Evolutionary conservation across 1,140 invertebrate species (phyloP), one percentile per base, ranked within the genome.

Genomic region (Macrocentrus cingulum): DNA sequence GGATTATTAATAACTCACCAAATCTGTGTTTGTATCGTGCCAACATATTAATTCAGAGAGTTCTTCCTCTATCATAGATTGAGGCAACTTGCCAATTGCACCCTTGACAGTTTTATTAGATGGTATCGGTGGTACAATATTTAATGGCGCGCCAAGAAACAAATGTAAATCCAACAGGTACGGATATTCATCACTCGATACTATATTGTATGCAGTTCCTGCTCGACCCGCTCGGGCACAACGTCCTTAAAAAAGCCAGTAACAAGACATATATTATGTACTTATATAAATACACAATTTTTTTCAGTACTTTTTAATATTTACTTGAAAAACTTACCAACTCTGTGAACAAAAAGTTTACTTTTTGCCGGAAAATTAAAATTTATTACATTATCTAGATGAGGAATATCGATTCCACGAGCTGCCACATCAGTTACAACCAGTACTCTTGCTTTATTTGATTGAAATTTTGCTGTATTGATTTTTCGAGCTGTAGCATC

Each of bases 401-500:
- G 84, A 0, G 98, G 97, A 71, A 99, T 94, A 77, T 99, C 97
- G 25, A 99, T 91, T 57, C 98, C 98, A 71, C 98, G 82, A 0
- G 98, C 97, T 1, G 97, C 97, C 4, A 99, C 87, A 80, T 99
- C 98, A 0, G 98, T 99, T 0, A 98, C 97, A 9, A 99, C 79
- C 2, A 99, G 76, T 22, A 93, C 89, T 29, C 84, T 84, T 4
- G 90, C 87, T 80, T 89, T 89, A 45, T 85, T 84, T 58, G 85
- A 86, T 52, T 88, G 86, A 81, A 99, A 99, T 74, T 95, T 95
- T 0, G 89, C 92, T 7, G 95, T 87, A 67, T 97, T 94, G 62
- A 98, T 97, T 82, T 98, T 98, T 65, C 97, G 83, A 1, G 97
- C 97, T 0, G 92, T 85, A n/a, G 94, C 86, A 80, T 99, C 96